Evolutionary conservation across 2,888 invertebrate species (phyloP).

Genomic region (Apamea sordens): DNA sequence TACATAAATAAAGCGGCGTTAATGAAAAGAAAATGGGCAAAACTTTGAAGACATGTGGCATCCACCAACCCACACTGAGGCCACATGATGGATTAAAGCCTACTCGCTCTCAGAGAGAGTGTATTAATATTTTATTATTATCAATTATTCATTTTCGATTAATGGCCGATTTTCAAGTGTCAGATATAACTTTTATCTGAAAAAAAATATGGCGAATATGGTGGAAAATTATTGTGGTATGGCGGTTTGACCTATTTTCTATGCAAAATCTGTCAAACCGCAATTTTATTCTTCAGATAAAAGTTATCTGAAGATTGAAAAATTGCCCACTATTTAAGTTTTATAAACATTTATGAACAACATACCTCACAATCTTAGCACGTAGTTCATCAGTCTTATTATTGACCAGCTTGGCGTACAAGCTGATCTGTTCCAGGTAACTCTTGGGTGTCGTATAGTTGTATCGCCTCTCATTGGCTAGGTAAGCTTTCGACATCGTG

Average conservation of each 20-base stretch:
- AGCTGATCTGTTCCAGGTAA: constrained; percentile 98
- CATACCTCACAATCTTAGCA: constrained; percentile 93
- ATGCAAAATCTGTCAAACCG: not conserved
- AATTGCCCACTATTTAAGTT: not conserved
- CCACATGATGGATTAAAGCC: too few species aligned
- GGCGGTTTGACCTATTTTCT: not conserved
- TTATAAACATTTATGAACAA: not conserved
- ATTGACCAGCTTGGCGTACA: constrained; percentile 96
- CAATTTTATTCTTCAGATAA: not conserved
- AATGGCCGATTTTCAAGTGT: not conserved
- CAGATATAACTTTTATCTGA: not conserved
- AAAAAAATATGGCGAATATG: too few species aligned
- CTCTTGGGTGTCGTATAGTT: constrained; percentile 99
- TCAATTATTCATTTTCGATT: not conserved
- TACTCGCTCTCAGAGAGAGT: not conserved
- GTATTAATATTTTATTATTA: not conserved
- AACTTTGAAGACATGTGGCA: not conserved
- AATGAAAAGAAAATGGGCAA: not conserved
- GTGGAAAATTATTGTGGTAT: not conserved
- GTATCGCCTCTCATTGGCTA: constrained; percentile 97
- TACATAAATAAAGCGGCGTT: constrained; percentile 55
- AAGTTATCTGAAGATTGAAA: not conserved
- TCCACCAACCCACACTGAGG: not conserved
- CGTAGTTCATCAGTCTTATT: constrained; percentile 96
- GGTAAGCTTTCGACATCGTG: constrained; percentile 95